These are phyloP conservation scores for Drosophila phalerata DNA, from an alignment of 2,888 invertebrate species.

Conservation along the genomic window DNA sequence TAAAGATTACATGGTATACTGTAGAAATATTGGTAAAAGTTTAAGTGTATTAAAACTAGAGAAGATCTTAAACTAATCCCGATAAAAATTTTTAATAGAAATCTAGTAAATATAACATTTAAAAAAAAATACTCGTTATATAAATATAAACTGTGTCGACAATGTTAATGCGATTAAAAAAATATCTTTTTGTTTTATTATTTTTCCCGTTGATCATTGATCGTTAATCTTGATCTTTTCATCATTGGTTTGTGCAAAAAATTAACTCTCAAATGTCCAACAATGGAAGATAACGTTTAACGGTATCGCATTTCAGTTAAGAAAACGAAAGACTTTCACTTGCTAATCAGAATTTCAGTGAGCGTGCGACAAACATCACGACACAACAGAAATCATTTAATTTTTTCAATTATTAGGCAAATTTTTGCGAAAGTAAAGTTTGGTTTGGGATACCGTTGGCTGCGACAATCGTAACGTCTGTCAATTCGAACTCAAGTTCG, in stretches of 20 bases:
- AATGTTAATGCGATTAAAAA: too few relatives aligned
- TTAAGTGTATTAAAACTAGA: too few relatives aligned
- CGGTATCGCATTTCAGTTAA: conserved; percentile 27
- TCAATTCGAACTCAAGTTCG: conserved; percentile 4
- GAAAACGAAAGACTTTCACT: conserved; percentile 65
- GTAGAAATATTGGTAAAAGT: too few relatives aligned
- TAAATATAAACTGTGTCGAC: too few relatives aligned
- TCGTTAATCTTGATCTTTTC: background rate
- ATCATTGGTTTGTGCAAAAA: conserved; percentile 20
- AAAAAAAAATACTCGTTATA: too few relatives aligned
- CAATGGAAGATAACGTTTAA: conserved; percentile 49
- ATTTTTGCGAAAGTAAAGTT: conserved; percentile 74
- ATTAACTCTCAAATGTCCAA: conserved; percentile 19
- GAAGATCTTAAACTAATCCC: too few relatives aligned
- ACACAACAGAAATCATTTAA: conserved; percentile 13
- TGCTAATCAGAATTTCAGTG: conserved; percentile 71
- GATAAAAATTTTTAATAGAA: too few relatives aligned
- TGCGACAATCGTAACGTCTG: conserved; percentile 2
- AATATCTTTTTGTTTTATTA: background rate
- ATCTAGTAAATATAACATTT: too few relatives aligned
- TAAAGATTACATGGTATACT: background rate
- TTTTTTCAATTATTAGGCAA: conserved; percentile 73
- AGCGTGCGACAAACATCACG: conserved; percentile 48
- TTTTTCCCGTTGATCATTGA: conserved; percentile 4
- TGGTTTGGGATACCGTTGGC: conserved; percentile 53